These are phyloP conservation scores for Nebria brevicollis DNA, from an alignment of 2,888 invertebrate species.

Conservation along the genomic window DNA sequence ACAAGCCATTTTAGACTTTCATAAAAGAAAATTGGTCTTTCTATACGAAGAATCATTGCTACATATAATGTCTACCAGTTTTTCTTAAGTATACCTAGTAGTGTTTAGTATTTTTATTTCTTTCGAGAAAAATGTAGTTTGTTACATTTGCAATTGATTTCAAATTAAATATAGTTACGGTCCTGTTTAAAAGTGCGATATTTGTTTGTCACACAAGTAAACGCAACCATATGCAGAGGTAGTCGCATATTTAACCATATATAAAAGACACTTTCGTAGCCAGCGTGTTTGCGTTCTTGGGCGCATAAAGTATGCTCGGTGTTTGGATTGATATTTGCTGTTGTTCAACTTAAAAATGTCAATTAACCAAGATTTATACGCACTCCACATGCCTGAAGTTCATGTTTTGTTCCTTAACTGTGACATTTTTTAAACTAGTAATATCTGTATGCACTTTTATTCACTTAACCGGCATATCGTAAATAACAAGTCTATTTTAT, in stretches of 20 bases:
- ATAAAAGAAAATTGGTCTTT: neutral
- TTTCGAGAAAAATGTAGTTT: neutral
- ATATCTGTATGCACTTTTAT: neutral
- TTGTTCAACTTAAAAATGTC: slow-evolving; percentile 45
- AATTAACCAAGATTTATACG: slow-evolving; percentile 44
- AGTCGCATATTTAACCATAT: slow-evolving; percentile 41
- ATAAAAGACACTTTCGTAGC: slow-evolving; percentile 26
- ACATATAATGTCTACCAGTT: neutral
- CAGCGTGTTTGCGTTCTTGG: slow-evolving; percentile 1
- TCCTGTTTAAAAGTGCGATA: neutral
- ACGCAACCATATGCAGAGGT: slow-evolving; percentile 6
- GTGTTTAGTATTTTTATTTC: neutral
- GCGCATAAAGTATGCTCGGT: slow-evolving; percentile 34
- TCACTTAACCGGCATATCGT: neutral
- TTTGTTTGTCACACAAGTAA: slow-evolving; percentile 9
- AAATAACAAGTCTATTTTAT: neutral
- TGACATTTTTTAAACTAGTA: neutral
- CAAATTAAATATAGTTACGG: neutral
- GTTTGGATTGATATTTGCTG: slow-evolving; percentile 35
- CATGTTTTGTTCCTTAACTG: slow-evolving; percentile 6
- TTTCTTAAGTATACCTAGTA: neutral
- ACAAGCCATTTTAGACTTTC: neutral
- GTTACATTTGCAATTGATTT: neutral
- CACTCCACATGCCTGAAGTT: neutral
- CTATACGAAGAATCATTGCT: neutral